Conservation (phyloP, 2,113 vertebrate species). For the Chlorodrepanis virens region DNA sequence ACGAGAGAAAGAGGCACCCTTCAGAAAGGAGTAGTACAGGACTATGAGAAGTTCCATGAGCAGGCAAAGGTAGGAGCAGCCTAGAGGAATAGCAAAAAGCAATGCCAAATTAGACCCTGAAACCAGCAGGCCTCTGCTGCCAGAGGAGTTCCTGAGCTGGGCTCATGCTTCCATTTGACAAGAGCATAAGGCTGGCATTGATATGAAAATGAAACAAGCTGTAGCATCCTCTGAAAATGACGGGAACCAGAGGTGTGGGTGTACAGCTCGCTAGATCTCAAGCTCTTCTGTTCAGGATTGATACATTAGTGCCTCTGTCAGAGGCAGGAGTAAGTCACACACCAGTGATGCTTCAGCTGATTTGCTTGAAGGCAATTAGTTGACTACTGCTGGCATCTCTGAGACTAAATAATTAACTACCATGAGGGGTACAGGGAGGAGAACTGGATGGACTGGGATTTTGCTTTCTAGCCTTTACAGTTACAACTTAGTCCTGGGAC, state of each 20-base stretch:
- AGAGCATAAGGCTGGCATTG: background rate
- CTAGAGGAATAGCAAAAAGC: background rate
- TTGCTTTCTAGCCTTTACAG: background rate
- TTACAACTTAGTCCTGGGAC: background rate
- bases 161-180: background rate
- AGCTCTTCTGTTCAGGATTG: background rate
- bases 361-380: background rate
- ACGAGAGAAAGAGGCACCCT: background rate
- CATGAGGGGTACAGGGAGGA: background rate
- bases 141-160: background rate
- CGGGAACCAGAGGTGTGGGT: conserved; percentile 12
- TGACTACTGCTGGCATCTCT: background rate
- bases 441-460: background rate
- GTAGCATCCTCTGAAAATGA: background rate
- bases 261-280: background rate
- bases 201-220: background rate
- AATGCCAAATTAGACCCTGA: background rate
- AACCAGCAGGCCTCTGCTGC: background rate
- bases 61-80: background rate
- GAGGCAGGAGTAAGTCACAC: background rate
- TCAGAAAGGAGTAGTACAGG: background rate
- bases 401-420: background rate
- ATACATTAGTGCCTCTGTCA: background rate
- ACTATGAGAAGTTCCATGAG: background rate
- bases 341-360: background rate